Evolutionary conservation across 2,888 invertebrate genomes (phyloP).

Genomic region (Drosophila mimica): DNA sequence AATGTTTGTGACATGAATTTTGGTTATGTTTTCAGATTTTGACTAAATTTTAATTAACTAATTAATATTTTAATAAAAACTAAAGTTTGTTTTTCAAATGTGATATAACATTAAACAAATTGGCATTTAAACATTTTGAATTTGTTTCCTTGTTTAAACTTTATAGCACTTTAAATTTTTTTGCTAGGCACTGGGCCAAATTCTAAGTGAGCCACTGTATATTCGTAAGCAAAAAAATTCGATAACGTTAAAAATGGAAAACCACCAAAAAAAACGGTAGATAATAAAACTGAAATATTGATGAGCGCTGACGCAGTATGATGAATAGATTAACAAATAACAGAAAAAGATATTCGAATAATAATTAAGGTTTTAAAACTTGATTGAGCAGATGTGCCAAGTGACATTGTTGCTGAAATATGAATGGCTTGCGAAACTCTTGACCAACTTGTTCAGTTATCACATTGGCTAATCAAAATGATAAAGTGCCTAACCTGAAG

Average conservation of each 20-base stretch:
- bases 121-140: too few species aligned
- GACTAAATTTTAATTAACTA: too few species aligned
- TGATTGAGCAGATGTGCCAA: constrained; percentile 42
- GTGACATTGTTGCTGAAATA: constrained; percentile 37
- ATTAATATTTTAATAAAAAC: too few species aligned
- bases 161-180: too few species aligned
- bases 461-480: constrained; percentile 40
- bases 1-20: too few species aligned
- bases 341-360: constrained; percentile 25
- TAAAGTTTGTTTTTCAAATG: too few species aligned
- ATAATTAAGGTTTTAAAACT: constrained; percentile 44
- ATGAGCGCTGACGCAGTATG: constrained; percentile 27
- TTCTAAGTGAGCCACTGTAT: too few species aligned
- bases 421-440: constrained; percentile 28
- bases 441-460: constrained; percentile 13
- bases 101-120: too few species aligned
- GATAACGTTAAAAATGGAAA: constrained; percentile 9
- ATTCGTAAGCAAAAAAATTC: constrained; percentile 21
- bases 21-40: too few species aligned
- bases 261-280: constrained; percentile 6
- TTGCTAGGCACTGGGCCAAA: too few species aligned
- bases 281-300: constrained; percentile 20
- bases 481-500: constrained; percentile 8
- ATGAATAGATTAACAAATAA: constrained; percentile 46
- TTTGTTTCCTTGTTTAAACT: too few species aligned